A percentile compares a stretch with the other conserved stretches of the same genome.
These are phyloP conservation scores for Oikopleura albicans DNA, from an alignment of 23 tunicate species.

Conservation along the genomic window DNA sequence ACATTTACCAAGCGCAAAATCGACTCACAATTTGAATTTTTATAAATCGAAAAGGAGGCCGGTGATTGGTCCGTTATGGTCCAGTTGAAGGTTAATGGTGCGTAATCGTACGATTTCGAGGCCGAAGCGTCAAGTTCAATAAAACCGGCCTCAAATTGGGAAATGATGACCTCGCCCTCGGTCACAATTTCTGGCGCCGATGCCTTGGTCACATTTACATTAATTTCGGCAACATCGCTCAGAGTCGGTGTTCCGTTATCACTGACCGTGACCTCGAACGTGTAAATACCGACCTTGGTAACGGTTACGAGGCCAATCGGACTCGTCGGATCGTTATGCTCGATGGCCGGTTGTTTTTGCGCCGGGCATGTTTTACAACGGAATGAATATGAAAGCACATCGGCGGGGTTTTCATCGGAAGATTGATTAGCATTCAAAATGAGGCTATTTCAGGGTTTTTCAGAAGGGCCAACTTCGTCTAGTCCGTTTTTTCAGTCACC, in stretches of 20 bases:
- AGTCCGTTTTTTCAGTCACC: no score
- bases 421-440: neutral
- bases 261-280: constrained; percentile 50
- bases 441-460: no score
- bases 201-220: neutral
- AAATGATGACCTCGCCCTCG: neutral
- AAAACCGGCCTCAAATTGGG: neutral
- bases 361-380: neutral
- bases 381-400: neutral
- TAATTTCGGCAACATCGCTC: neutral
- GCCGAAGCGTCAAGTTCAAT: neutral
- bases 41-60: neutral
- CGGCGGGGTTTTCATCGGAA: neutral
- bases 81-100: neutral
- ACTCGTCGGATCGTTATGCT: neutral
- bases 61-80: neutral
- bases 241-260: constrained; percentile 30
- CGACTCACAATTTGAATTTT: neutral
- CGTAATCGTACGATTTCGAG: neutral
- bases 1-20: neutral
- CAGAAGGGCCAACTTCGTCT: no score
- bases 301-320: neutral
- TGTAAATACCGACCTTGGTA: constrained; percentile 41
- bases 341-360: neutral
- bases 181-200: neutral